Percentiles rank a stretch among this genome's conserved stretches.
Conservation (phyloP, 23 tunicate genomes). For the Botrylloides violaceus region DNA sequence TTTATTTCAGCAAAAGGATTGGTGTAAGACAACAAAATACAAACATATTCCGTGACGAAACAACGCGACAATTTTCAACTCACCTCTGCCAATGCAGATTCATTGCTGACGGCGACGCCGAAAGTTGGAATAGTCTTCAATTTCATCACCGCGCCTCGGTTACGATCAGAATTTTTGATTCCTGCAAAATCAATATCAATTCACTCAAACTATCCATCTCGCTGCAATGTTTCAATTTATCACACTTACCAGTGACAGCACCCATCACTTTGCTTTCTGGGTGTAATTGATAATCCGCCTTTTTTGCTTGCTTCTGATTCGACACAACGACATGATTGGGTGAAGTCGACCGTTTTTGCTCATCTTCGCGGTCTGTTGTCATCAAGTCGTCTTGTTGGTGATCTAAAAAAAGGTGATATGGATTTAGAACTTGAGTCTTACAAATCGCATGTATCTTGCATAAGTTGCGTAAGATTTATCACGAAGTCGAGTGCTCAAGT, state of each 20-base stretch:
- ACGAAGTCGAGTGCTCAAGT: too few relatives aligned
- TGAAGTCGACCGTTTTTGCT: constrained; percentile 59
- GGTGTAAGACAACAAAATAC: too few relatives aligned
- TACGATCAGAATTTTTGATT: constrained; percentile 19
- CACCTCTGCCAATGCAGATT: constrained; percentile 57
- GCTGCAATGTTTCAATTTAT: neutral
- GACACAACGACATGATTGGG: constrained; percentile 31
- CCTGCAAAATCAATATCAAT: constrained; percentile 31
- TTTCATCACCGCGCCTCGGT: constrained; percentile 29
- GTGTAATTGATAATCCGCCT: constrained; percentile 18
- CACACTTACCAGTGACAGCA: constrained; percentile 23
- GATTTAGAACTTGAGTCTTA: too few relatives aligned
- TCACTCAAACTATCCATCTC: neutral
- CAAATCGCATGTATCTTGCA: too few relatives aligned
- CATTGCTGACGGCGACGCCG: constrained; percentile 76
- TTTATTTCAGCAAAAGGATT: too few relatives aligned
- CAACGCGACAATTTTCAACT: too few relatives aligned
- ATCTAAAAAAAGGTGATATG: too few relatives aligned
- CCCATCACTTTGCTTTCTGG: constrained; percentile 55
- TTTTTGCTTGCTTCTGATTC: constrained; percentile 16
- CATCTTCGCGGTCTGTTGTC: constrained; percentile 46
- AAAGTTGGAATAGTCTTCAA: constrained; percentile 61
- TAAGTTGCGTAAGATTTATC: too few relatives aligned
- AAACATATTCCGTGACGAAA: too few relatives aligned
- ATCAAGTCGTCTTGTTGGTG: constrained; percentile 80